Base-by-base conservation (phyloP, 92 coral and sea anemone species). In the Actinostola sp. region DNA sequence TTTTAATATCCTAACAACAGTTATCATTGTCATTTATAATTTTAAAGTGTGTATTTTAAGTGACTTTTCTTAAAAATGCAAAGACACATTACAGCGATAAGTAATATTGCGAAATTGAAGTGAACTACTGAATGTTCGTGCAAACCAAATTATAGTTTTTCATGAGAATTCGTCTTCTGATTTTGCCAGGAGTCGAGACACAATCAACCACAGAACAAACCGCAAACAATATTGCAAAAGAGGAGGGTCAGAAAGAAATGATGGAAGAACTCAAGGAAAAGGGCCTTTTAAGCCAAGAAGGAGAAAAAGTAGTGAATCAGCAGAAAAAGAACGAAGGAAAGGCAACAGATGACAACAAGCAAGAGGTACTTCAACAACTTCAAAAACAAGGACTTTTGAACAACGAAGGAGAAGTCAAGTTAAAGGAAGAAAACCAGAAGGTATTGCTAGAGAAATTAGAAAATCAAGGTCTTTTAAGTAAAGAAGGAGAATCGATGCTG, bases 301-400 rank as follows among this genome's bases (percentile, higher is more conserved):
- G 81, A 14, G 81, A 75, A 50, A 26, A 50, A 5, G 73, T 75
- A 1, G 64, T 75, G 1, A 42, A 75, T 12, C 45, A 63, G 28
- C 44, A 75, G 56, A 48, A 75, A 0, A 50, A 50, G 61, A 52
- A 41, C 13, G 72, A 63, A 46, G 81, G 81, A 15, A 75, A 49
- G 14, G 81, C 81, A 13, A 75, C 81, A 11, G 81, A 75, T 3
- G 59, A 75, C 32, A 77, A 77, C 53, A 66, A 66, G 30, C 61
- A 77, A 21, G 83, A 77, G 31, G 75, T 66, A 10, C 26, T 77
- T 35, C 49, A 68, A 27, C 32, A 77, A 13, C 75, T 68, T 10
- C 68, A 44, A 14, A 29, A 68, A 28, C 45, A 67, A 30, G 66
- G 56, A n/a, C 31, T 56, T 30, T 30, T 77, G 25, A 68, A 77